phyloP scores from a whole-genome alignment of 2,113 vertebrate species.

The Nipponia nippon region DNA sequence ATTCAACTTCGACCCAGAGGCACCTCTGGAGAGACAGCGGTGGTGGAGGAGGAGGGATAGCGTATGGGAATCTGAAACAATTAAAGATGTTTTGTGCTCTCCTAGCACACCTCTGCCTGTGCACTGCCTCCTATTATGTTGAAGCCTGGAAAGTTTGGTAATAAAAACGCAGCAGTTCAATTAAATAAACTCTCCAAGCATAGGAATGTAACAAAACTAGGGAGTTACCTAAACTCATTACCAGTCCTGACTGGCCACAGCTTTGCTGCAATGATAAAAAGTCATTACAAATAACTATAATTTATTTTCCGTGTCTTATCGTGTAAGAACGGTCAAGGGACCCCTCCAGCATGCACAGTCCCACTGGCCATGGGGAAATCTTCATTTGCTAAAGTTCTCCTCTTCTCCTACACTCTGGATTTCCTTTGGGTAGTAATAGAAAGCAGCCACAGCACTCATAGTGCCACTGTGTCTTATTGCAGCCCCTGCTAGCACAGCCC shows the following conservation, averaged over 20 bases:
- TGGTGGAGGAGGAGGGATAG: background rate
- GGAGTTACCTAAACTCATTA: conserved; percentile 7
- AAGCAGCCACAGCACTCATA: background rate
- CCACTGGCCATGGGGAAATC: background rate
- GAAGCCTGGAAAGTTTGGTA: conserved; percentile 6
- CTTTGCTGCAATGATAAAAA: background rate
- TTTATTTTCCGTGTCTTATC: background rate
- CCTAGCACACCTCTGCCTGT: background rate
- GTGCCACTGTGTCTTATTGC: background rate
- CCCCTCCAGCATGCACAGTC: background rate
- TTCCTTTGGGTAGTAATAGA: background rate
- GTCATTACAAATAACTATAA: background rate
- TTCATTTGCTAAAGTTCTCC: background rate
- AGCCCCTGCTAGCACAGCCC: background rate
- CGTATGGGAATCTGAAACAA: background rate
- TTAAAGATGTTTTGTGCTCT: background rate
- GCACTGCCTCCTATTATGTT: background rate
- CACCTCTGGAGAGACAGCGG: background rate
- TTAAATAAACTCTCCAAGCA: conserved; percentile 44
- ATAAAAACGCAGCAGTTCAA: conserved; percentile 43
- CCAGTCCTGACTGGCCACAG: background rate
- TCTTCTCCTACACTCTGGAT: background rate
- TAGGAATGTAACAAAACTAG: conserved; percentile 18
- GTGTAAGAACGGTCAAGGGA: background rate
- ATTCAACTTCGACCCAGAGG: conserved; percentile 8